Base-by-base conservation (phyloP, 2,797 vertebrate genomes). In the Cephalopachus bancanus region DNA sequence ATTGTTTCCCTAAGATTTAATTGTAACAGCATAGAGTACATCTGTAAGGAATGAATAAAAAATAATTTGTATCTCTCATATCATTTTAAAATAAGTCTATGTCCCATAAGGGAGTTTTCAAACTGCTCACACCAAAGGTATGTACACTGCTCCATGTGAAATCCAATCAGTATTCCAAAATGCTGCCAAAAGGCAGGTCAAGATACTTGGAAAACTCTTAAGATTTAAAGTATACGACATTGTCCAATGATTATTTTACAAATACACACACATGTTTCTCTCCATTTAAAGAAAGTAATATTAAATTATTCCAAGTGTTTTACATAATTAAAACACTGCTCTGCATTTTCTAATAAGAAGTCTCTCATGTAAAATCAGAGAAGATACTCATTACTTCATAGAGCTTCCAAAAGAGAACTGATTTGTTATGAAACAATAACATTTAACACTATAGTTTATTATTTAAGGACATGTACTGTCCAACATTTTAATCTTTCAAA, bases 101-200 rank as follows among this genome's bases (percentile, higher is more conserved):
- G 15, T 96, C 93, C 96, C 96, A 91, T 53, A 72, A 96, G 96
- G 97, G 98, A 97, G 91, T 95, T 97, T 96, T 94, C 96, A 96
- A 89, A 91, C 94, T 93, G 97, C 94, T 98, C 96, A 97, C 93
- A 49, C 92, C 95, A 95, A 95, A 97, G 96, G 97, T 95, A 98
- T 97, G 97, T 91, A 91, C 57, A 81, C 67, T 96, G 97, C 64
- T 95, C 79, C 92, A 69, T 88, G 90, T 86, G 96, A 95, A 93
- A 96, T 90, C 94, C 93, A 97, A 95, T 95, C 28, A 97, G 90
- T 64, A 53, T 94, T 85, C 26, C 5, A 96, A 11, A 16, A 57
- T 75, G 81, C 96, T 97, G 98, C 95, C 22, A 97, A 98, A 92
- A n/a, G 0, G 9, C 24, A 96, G 95, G 96, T 98, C 97, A 97